Conservation (phyloP, 2,797 vertebrate genomes). For the Alcedo quadribrachys region DNA sequence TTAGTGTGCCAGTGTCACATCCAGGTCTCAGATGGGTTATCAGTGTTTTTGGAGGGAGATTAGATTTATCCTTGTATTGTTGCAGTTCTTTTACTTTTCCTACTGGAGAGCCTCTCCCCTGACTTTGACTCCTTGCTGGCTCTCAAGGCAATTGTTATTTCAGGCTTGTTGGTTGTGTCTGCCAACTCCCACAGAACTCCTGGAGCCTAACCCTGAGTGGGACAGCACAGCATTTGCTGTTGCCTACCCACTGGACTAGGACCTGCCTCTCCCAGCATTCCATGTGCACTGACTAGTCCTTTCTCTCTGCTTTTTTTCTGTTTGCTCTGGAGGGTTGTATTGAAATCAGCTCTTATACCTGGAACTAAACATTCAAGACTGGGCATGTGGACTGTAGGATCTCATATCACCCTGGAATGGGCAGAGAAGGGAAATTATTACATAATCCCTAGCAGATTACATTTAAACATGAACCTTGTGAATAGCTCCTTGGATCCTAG, state of each 20-base stretch:
- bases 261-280: background rate
- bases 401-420: constrained; percentile 6
- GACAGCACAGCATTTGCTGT: background rate
- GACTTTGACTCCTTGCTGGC: constrained; percentile 16
- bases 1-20: rapidly evolving
- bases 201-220: background rate
- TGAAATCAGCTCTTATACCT: constrained; percentile 13
- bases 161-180: background rate
- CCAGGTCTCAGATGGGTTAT: background rate
- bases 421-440: constrained; percentile 48
- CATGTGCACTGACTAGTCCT: background rate
- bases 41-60: background rate
- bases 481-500: constrained; percentile 11
- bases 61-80: constrained; percentile 36
- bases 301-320: background rate
- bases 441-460: background rate
- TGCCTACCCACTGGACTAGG: background rate
- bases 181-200: constrained; percentile 3
- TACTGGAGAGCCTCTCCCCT: background rate
- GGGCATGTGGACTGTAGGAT: background rate
- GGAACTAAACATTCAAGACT: constrained; percentile 29
- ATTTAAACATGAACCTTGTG: background rate
- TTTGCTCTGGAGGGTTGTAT: background rate
- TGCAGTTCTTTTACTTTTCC: constrained; percentile 37
- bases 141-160: constrained; percentile 39